Evolutionary conservation across 2,113 vertebrate genomes (phyloP).

Genomic region (Excalfactoria chinensis): DNA sequence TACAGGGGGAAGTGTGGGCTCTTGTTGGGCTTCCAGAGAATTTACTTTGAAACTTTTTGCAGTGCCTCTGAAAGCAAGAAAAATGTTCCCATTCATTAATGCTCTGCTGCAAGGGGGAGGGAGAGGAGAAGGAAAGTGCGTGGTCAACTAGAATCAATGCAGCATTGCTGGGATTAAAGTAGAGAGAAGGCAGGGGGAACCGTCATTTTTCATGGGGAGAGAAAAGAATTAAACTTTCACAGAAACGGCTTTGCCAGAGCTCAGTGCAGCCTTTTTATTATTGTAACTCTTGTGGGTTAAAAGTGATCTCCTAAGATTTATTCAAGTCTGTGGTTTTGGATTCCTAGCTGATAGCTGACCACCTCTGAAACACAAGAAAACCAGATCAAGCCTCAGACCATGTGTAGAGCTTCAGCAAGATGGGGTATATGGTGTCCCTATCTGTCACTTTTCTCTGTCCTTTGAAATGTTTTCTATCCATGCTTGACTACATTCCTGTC

Average conservation of each 20-base stretch:
- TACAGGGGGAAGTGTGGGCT: neutral
- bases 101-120: neutral
- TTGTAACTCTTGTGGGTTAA: neutral
- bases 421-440: neutral
- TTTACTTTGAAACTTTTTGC: slow-evolving; percentile 32
- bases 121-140: neutral
- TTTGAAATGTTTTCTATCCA: neutral
- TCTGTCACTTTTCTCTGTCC: neutral
- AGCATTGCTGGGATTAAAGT: slow-evolving; percentile 20
- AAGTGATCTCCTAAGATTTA: neutral
- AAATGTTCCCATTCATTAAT: slow-evolving; percentile 63
- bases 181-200: neutral
- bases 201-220: neutral
- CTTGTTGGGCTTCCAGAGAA: slow-evolving; percentile 41
- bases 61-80: slow-evolving; percentile 40
- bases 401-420: neutral
- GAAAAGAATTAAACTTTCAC: neutral
- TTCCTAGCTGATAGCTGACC: neutral
- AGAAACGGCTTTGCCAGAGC: neutral
- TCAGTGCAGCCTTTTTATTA: neutral
- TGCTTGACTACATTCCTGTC: fast-evolving
- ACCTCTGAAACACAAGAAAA: neutral
- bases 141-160: slow-evolving; percentile 45
- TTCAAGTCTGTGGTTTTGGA: neutral
- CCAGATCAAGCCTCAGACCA: neutral